phyloP scores from a whole-genome alignment of 2,113 vertebrate species.

The Noturus placidus region DNA sequence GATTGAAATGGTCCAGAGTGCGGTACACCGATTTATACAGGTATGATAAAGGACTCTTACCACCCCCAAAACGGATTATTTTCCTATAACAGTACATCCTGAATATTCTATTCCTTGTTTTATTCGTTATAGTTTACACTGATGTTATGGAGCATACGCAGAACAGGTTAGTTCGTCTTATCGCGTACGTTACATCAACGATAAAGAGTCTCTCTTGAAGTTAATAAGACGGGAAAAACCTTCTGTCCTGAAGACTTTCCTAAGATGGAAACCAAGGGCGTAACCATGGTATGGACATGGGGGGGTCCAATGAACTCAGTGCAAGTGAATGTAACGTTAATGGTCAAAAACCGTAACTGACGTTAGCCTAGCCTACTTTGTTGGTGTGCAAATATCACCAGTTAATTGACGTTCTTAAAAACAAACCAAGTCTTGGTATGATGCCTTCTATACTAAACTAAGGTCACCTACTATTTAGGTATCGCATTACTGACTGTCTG shows the following conservation, averaged over 20 bases:
- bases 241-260: not conserved
- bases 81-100: not conserved
- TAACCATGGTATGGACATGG: too few species aligned
- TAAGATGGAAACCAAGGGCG: not conserved
- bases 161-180: not conserved
- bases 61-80: not conserved
- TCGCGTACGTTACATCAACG: not conserved
- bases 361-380: too few species aligned
- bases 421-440: too few species aligned
- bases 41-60: not conserved
- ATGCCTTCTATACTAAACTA: too few species aligned
- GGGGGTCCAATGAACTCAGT: too few species aligned
- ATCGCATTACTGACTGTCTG: too few species aligned
- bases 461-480: too few species aligned
- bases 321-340: too few species aligned
- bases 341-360: too few species aligned
- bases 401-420: too few species aligned
- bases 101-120: not conserved
- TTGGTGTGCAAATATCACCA: too few species aligned
- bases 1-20: not conserved
- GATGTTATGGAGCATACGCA: not conserved
- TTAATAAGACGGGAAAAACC: not conserved
- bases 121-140: not conserved
- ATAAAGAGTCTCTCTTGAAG: not conserved
- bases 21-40: not conserved